phyloP scores from a whole-genome alignment of 2,113 vertebrate species.

The Chloebia gouldiae region DNA sequence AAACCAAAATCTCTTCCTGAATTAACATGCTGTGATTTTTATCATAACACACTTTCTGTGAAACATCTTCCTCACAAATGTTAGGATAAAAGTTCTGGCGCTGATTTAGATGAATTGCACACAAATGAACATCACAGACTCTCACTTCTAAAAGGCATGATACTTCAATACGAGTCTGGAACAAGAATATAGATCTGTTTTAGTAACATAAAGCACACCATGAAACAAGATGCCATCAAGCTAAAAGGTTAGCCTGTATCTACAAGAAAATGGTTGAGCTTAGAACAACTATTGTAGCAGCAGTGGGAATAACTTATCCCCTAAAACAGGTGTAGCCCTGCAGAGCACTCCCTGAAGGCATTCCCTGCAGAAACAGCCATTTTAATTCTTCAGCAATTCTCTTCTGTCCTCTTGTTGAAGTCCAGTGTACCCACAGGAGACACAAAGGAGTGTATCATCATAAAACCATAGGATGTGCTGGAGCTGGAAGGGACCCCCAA shows the following conservation, averaged over 20 bases:
- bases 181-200: background rate
- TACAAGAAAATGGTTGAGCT: background rate
- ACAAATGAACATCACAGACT: background rate
- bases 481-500: background rate
- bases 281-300: background rate
- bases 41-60: background rate
- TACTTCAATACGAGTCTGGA: background rate
- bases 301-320: background rate
- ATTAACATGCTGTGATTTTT: background rate
- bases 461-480: background rate
- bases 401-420: background rate
- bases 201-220: background rate
- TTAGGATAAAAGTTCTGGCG: background rate
- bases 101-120: background rate
- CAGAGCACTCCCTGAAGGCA: background rate
- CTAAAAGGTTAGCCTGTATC: background rate
- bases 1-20: background rate
- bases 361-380: background rate
- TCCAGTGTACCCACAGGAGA: background rate
- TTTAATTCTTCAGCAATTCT: background rate
- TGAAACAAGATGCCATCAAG: background rate
- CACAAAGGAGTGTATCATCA: rapidly evolving
- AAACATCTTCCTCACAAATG: background rate
- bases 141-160: background rate
- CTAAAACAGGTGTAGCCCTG: background rate